phyloP scores from a whole-genome alignment of 2,113 vertebrate genomes.

The Hiodon alosoides region DNA sequence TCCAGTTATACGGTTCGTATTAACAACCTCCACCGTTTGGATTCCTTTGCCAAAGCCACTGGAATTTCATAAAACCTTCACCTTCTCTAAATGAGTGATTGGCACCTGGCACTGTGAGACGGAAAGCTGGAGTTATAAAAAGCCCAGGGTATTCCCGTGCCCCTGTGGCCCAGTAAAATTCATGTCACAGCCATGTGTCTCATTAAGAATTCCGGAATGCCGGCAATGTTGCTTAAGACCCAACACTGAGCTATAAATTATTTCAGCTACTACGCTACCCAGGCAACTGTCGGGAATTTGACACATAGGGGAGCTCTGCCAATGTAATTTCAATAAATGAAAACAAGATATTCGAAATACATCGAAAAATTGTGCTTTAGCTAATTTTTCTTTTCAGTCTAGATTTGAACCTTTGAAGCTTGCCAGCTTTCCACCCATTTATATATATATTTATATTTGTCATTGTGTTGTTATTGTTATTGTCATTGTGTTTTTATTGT shows the following conservation, averaged over 20 bases:
- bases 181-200: constrained; percentile 20
- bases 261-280: constrained; percentile 11
- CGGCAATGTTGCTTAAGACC: constrained; percentile 8
- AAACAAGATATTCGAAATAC: not conserved
- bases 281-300: constrained; percentile 13
- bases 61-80: not conserved
- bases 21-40: not conserved
- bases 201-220: constrained; percentile 29
- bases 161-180: constrained; percentile 4
- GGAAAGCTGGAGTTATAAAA: not conserved
- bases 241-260: not conserved
- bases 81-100: not conserved
- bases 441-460: too few relatives aligned
- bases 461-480: not conserved
- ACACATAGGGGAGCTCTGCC: not conserved
- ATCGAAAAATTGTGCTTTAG: not conserved
- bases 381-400: too few relatives aligned
- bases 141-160: not conserved
- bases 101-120: not conserved
- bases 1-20: not conserved
- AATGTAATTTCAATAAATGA: not conserved
- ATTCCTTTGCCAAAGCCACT: not conserved
- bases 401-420: too few relatives aligned
- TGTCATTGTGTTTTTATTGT: not conserved
- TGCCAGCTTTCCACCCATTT: too few relatives aligned